phyloP scores from a whole-genome alignment of 2,888 invertebrate genomes.

The Limnephilus rhombicus region DNA sequence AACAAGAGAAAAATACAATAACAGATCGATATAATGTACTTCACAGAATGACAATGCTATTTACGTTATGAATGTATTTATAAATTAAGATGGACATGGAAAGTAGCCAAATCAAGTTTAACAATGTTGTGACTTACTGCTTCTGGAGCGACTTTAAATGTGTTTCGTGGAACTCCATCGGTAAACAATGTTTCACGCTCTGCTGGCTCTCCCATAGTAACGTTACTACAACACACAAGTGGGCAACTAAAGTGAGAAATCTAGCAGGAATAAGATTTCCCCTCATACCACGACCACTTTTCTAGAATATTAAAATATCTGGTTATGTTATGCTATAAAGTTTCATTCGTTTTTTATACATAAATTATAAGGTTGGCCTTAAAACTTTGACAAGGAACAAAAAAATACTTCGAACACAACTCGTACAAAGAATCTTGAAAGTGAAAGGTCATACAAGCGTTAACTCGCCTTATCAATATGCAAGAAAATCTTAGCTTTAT shows the following conservation, averaged over 20 bases:
- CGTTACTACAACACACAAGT: constrained; percentile 82
- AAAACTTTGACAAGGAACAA: neutral
- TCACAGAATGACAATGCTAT: neutral
- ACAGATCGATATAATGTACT: neutral
- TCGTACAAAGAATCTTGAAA: neutral
- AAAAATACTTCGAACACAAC: neutral
- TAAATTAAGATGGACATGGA: neutral
- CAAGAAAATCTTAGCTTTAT: neutral
- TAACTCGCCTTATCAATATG: neutral
- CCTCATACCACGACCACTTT: constrained; percentile 58
- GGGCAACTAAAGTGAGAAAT: constrained; percentile 84
- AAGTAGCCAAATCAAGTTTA: neutral
- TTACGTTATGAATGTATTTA: neutral
- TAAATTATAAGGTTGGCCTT: constrained; percentile 1
- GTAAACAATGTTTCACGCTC: constrained; percentile 78
- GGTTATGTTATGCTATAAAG: neutral
- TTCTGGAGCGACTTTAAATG: constrained; percentile 79
- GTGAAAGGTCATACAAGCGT: neutral
- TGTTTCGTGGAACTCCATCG: constrained; percentile 74
- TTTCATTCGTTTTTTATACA: constrained; percentile 5
- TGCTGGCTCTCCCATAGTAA: constrained; percentile 82
- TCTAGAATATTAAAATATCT: constrained; percentile 18
- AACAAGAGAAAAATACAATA: neutral
- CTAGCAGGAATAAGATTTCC: constrained; percentile 80
- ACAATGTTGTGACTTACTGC: constrained; percentile 73